These are phyloP conservation scores for Tetranychus piercei DNA, from an alignment of 2,888 invertebrate species.

Conservation along the genomic window DNA sequence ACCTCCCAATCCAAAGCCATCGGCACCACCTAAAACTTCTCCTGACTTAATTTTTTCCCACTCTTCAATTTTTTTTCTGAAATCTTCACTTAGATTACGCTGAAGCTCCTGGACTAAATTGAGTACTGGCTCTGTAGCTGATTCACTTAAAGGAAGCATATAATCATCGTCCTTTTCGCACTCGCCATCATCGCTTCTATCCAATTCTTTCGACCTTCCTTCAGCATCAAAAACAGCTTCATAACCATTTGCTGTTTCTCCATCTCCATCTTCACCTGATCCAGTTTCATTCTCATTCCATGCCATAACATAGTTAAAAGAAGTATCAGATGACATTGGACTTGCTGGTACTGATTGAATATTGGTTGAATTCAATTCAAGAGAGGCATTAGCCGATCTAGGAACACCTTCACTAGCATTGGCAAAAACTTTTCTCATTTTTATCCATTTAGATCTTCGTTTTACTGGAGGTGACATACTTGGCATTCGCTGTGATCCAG, in stretches of 20 bases:
- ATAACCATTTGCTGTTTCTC: slow-evolving; percentile 11
- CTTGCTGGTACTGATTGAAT: slow-evolving; percentile 22
- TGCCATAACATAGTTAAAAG: slow-evolving; percentile 20
- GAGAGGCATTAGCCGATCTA: slow-evolving; percentile 13
- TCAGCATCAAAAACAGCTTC: too few relatives aligned
- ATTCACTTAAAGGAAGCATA: neutral
- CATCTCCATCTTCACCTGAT: slow-evolving; percentile 20
- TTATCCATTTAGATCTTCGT: slow-evolving; percentile 51
- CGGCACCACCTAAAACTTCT: neutral
- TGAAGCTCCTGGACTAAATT: slow-evolving; percentile 35
- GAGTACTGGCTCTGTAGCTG: slow-evolving; percentile 12
- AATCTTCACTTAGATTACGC: slow-evolving; percentile 54
- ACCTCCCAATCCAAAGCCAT: too few relatives aligned
- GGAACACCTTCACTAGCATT: slow-evolving; percentile 10
- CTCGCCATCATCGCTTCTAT: too few relatives aligned
- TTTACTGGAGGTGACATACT: slow-evolving; percentile 31
- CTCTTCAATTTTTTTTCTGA: slow-evolving; percentile 60
- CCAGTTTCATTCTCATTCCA: slow-evolving; percentile 20
- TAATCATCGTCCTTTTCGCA: too few relatives aligned
- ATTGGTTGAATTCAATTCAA: slow-evolving; percentile 12
- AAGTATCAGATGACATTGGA: slow-evolving; percentile 20
- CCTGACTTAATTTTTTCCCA: slow-evolving; percentile 44
- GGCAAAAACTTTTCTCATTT: slow-evolving; percentile 44
- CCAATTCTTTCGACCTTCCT: too few relatives aligned
- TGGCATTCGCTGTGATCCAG: slow-evolving; percentile 18